Percentiles rank a stretch among this genome's conserved stretches.
phyloP scores from a whole-genome alignment of 35 echinoderm and acorn worm species.

The Ptychodera flava region DNA sequence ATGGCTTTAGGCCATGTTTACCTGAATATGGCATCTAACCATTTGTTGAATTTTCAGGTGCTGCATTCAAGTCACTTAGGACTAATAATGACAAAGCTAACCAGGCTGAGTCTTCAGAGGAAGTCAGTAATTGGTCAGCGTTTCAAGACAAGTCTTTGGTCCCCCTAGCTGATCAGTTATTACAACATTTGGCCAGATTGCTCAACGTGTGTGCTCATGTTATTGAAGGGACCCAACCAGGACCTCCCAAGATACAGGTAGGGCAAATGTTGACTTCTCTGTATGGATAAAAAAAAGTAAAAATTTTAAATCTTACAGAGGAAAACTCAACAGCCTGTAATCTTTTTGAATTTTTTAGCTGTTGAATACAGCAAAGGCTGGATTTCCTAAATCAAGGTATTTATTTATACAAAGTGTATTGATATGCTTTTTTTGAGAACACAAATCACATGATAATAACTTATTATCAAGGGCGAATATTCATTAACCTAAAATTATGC shows the following conservation, averaged over 20 bases:
- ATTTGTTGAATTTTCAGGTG: conserved; percentile 64
- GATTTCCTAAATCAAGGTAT: conserved; percentile 2
- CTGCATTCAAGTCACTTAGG: conserved; percentile 86
- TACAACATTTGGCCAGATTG: conserved; percentile 62
- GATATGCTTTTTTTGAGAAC: too few relatives aligned
- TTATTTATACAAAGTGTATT: too few relatives aligned
- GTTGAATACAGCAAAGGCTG: too few relatives aligned
- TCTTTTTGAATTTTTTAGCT: too few relatives aligned
- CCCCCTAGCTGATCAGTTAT: conserved; percentile 71
- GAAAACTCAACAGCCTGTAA: too few relatives aligned
- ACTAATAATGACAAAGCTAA: conserved; percentile 5
- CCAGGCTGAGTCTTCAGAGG: background rate
- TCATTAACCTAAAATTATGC: too few relatives aligned
- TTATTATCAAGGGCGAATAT: too few relatives aligned
- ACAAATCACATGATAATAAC: too few relatives aligned
- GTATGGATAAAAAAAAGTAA: too few relatives aligned
- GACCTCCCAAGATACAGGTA: conserved; percentile 75
- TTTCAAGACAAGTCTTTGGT: conserved; percentile 75
- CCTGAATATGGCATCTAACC: too few relatives aligned
- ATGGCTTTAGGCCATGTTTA: too few relatives aligned
- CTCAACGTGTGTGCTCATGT: conserved; percentile 79
- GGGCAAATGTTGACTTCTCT: background rate
- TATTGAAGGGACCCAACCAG: conserved; percentile 75
- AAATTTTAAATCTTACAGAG: too few relatives aligned
- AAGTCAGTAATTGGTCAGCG: conserved; percentile 45